These are phyloP conservation scores for Stenolophus ochropezus DNA, from an alignment of 2,888 invertebrate genomes.

Conservation along the genomic window DNA sequence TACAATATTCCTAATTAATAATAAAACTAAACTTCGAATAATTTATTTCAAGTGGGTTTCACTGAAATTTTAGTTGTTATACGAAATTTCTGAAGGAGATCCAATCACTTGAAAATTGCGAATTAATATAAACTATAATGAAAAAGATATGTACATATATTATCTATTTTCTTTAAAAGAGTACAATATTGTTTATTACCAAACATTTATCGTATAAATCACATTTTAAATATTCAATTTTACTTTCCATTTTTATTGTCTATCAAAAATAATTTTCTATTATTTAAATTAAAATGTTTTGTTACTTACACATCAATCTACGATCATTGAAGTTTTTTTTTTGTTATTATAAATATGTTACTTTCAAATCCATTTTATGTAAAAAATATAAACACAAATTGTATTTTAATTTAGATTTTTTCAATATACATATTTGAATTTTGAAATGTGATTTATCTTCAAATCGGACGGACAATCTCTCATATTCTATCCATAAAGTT, in stretches of 20 bases:
- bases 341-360: too few species aligned
- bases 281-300: too few species aligned
- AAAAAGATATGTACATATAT: constrained; percentile 1
- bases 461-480: constrained; percentile 33
- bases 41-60: constrained; percentile 7
- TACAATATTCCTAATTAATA: constrained; percentile 19
- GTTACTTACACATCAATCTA: too few species aligned
- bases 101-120: constrained; percentile 5
- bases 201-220: neutral
- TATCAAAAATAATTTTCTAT: neutral
- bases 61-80: constrained; percentile 5
- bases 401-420: neutral
- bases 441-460: constrained; percentile 23
- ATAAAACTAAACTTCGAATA: constrained; percentile 9
- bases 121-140: neutral
- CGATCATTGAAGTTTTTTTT: too few species aligned
- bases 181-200: neutral
- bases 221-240: neutral
- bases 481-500: constrained; percentile 17
- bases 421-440: neutral
- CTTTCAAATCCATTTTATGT: too few species aligned
- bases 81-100: constrained; percentile 30
- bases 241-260: neutral
- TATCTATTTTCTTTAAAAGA: neutral
- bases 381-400: neutral